A percentile compares a stretch with the other conserved stretches of the same genome.
Evolutionary conservation across 2,888 invertebrate genomes (phyloP).

Genomic region (Timema podura): DNA sequence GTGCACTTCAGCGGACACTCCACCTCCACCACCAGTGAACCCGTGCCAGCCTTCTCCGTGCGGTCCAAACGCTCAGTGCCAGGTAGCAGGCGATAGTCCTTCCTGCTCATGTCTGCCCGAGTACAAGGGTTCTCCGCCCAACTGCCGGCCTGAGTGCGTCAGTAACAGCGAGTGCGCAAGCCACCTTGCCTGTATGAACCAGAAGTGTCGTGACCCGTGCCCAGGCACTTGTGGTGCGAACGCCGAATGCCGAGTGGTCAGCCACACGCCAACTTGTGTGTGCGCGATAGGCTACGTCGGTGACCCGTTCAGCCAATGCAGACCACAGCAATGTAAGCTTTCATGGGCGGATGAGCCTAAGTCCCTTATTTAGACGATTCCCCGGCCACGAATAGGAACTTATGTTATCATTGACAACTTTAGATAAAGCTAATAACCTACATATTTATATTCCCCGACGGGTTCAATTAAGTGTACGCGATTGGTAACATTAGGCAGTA

Average conservation of each 20-base stretch:
- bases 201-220: conserved; percentile 44
- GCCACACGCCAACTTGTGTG: conserved; percentile 45
- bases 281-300: conserved; percentile 40
- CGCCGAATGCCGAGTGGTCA: conserved; percentile 42
- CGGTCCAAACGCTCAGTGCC: conserved; percentile 68
- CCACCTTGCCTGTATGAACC: conserved; percentile 41
- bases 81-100: conserved; percentile 61
- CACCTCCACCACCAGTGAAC: conserved; percentile 34
- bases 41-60: conserved; percentile 71
- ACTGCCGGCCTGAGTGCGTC: conserved; percentile 64
- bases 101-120: conserved; percentile 59
- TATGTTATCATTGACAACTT: too few species aligned
- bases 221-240: conserved; percentile 43
- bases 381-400: too few species aligned
- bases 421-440: too few species aligned
- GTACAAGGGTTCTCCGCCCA: conserved; percentile 64
- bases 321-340: conserved; percentile 22
- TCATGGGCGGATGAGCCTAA: too few species aligned
- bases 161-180: conserved; percentile 39
- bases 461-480: too few species aligned
- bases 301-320: conserved; percentile 41
- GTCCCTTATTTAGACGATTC: too few species aligned
- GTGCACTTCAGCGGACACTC: conserved; percentile 26
- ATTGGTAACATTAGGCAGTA: too few species aligned
- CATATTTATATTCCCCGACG: too few species aligned